These are phyloP conservation scores for Latrodectus geometricus DNA, from an alignment of 1,140 invertebrate genomes.

Conservation along the genomic window DNA sequence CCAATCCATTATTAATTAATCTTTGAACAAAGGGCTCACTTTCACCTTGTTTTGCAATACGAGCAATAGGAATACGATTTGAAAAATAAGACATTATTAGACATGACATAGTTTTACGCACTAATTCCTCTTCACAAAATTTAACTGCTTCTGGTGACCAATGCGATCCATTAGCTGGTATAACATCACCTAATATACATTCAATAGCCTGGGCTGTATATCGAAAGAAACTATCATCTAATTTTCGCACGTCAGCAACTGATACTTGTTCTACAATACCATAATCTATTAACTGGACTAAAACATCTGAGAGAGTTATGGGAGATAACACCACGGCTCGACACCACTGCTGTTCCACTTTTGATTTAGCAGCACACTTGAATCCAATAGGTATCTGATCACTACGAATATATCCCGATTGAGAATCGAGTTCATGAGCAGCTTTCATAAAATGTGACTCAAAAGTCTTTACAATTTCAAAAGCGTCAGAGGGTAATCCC, in stretches of 20 bases:
- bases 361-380: constrained; percentile 4
- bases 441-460: constrained; percentile 17
- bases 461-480: constrained; percentile 9
- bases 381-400: constrained; percentile 12
- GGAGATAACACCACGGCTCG: constrained; percentile 26
- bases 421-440: background rate
- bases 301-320: background rate
- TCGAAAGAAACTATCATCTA: constrained; percentile 14
- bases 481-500: background rate
- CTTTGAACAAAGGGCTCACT: constrained; percentile 45
- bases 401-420: background rate
- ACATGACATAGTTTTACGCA: constrained; percentile 13
- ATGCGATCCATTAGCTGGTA: background rate
- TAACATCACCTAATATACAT: constrained; percentile 49
- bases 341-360: constrained; percentile 19
- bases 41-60: constrained; percentile 34
- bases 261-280: constrained; percentile 27
- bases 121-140: constrained; percentile 15
- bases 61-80: constrained; percentile 11
- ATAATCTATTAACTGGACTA: constrained; percentile 44
- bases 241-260: background rate
- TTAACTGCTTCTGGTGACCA: constrained; percentile 17
- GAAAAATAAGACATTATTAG: background rate
- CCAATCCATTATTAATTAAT: constrained; percentile 41
- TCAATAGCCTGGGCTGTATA: constrained; percentile 26